A percentile compares a stretch with the other conserved stretches of the same genome.
These are phyloP conservation scores for Penaeus indicus DNA, from an alignment of 1,140 invertebrate species.

Conservation along the genomic window DNA sequence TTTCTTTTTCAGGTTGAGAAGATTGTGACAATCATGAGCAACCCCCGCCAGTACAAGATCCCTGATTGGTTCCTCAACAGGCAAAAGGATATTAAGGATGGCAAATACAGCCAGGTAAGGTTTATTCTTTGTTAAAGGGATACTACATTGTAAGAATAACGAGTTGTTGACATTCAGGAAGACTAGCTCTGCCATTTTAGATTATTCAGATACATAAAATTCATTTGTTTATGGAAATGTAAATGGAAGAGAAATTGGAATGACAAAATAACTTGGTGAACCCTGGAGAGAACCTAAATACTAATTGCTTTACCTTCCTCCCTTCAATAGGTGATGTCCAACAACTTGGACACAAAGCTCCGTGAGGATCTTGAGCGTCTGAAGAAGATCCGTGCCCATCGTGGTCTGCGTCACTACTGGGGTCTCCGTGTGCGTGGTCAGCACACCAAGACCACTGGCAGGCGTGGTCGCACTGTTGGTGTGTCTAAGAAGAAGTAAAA, in stretches of 20 bases:
- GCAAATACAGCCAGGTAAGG: conserved; percentile 92
- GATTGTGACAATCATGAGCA: conserved; percentile 96
- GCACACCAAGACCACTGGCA: conserved; percentile 98
- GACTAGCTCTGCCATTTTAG: too few species aligned
- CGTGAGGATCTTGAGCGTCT: conserved; percentile 98
- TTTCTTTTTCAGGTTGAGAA: conserved; percentile 87
- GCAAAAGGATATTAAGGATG: conserved; percentile 99
- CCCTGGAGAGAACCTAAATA: neutral
- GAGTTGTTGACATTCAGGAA: neutral
- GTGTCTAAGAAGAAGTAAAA: conserved; percentile 98
- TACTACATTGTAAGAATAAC: neutral
- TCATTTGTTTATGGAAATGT: too few species aligned
- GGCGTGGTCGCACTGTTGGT: conserved; percentile 98
- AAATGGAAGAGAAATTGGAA: neutral
- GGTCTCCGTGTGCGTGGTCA: conserved; percentile 96
- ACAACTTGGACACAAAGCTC: conserved; percentile 94
- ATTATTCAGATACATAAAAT: too few species aligned
- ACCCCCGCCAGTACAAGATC: conserved; percentile 99
- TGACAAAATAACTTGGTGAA: neutral
- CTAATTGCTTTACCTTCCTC: neutral
- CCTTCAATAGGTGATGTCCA: conserved; percentile 82
- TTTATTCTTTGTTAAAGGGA: neutral
- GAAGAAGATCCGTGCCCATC: conserved; percentile 97
- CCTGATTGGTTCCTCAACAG: conserved; percentile 99
- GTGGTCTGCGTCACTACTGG: conserved; percentile 98